Base-by-base conservation (phyloP, 2,797 vertebrate species). In the Crocodylus rhombifer region DNA sequence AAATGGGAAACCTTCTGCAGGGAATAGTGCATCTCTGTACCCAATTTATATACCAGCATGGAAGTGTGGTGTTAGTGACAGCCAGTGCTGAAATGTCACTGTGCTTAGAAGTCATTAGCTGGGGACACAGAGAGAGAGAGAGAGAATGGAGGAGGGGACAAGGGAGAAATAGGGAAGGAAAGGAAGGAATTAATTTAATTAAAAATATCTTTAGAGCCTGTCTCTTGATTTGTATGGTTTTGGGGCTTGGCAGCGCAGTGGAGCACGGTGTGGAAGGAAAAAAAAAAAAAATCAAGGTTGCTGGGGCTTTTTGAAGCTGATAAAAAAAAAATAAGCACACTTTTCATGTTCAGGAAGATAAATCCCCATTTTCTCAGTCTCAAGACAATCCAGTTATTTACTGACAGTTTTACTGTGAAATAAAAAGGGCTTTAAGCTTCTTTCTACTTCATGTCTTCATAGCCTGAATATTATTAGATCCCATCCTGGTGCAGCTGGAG, bases 101-200 rank as follows among this genome's bases (percentile, higher is more conserved):
- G 94, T 95, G 97, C 97, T 97, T 97, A 97, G 95, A 97, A 97
- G 97, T 96, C 97, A 97, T 97, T 97, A 97, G 95, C 96, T 95
- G 93, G 94, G 95, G 96, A 97, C 92, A 96, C 93, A 80, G 96
- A 93, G 96, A 87, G 90, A 96, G 95, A 95, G 95, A 76, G 85
- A 87, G 94, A 94, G 91, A 83, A 84, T 96, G 93, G 95, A 87
- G 94, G 90, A 95, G 89, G 95, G 95, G 95, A 89, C 89, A 84
- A 91, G 94, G 87, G 94, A 95, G 95, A 96, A 90, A 92, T 83
- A 33, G 77, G 91, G 86, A 92, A 95, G 95, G 87, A 94, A 96
- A 96, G 94, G 91, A 96, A 97, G 91, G 94, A 97, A 97, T 97
- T 96, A 95, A 97, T 97, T 97, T 95, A 97, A 97, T 97, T 95